These are phyloP conservation scores for Silurus aristotelis DNA, from an alignment of 2,797 vertebrate genomes.

Conservation along the genomic window DNA sequence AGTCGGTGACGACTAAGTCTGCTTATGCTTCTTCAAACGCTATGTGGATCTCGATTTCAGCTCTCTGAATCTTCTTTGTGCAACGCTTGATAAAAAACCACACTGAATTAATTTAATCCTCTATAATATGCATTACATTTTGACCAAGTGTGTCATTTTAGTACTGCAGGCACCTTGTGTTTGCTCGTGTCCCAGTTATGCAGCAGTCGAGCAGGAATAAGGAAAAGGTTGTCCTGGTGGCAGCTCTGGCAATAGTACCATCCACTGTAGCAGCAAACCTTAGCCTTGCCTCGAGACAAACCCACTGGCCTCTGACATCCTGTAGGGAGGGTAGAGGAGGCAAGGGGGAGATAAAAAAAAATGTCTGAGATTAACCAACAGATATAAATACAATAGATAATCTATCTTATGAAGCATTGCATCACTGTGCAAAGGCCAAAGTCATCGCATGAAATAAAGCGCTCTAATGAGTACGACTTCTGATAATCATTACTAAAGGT, in stretches of 20 bases:
- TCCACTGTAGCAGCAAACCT: conserved; percentile 95
- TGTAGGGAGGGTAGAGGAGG: conserved; percentile 55
- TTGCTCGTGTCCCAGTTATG: conserved; percentile 98
- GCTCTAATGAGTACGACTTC: conserved; percentile 14
- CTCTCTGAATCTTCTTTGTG: neutral
- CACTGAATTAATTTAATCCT: neutral
- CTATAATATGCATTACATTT: neutral
- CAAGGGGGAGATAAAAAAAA: neutral
- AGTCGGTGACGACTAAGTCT: neutral
- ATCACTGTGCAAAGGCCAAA: conserved; percentile 3
- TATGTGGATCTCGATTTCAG: neutral
- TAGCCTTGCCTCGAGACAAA: conserved; percentile 88
- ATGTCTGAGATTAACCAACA: neutral
- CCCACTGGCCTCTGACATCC: conserved; percentile 92
- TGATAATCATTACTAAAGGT: conserved; percentile 42
- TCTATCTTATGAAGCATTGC: conserved; percentile 16
- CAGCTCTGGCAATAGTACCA: conserved; percentile 96
- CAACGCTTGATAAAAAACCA: neutral
- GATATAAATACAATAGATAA: conserved; percentile 27
- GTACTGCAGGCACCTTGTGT: conserved; percentile 82
- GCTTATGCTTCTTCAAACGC: neutral
- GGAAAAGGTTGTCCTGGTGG: conserved; percentile 92
- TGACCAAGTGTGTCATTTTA: neutral
- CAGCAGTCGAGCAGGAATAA: conserved; percentile 93
- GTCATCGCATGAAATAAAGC: conserved; percentile 26